Evolutionary conservation across 2,113 vertebrate genomes (phyloP), one percentile per base, ranked within the genome.

Genomic region (Proteles cristata): DNA sequence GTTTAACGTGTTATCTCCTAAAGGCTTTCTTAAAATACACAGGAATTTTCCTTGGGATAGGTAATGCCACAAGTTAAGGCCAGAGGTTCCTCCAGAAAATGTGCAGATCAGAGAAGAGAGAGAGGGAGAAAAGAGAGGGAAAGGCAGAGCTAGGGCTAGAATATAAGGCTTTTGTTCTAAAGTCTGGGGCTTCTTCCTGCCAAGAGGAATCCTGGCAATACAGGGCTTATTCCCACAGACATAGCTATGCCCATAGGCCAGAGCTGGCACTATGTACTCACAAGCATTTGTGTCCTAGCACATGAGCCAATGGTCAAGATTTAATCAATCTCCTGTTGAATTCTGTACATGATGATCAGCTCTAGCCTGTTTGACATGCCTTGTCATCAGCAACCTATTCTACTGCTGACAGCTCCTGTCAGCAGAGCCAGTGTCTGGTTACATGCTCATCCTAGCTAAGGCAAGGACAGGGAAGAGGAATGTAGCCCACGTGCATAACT

Each of bases 351-450:
- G 7, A 81, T 15, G 21, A 84, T 88, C 11, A 68, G 33, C 26
- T 7, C 2, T 65, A 87, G 74, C 7, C 35, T 73, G 1, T 89
- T 93, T 94, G 74, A 88, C 68, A 93, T 82, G 68, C 69, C 43
- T 92, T 95, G 66, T 92, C 79, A 96, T 90, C 77, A 85, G 77
- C 50, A 55, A 76, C 53, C 11, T 79, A 84, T 90, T 95, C 63
- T 96, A 43, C 3, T 81, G 50, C 7, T 94, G 83, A 93, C 90
- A 95, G n/a, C 31, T 93, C 23, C 48, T 93, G 31, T 93, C 33
- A 0, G 28, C 23, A 95, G 39, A 93, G 50, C 66, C 71, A 86
- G 58, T 89, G 16, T 94, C 66, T 2, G n/a, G 50, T 94, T 97
- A 94, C 68, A 33, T 71, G 31, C 2, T 89, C 79, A 92, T 93